Evolutionary conservation across 2,797 vertebrate species (phyloP), one percentile per base, ranked within the genome.

Genomic region (Amniataba percoides): DNA sequence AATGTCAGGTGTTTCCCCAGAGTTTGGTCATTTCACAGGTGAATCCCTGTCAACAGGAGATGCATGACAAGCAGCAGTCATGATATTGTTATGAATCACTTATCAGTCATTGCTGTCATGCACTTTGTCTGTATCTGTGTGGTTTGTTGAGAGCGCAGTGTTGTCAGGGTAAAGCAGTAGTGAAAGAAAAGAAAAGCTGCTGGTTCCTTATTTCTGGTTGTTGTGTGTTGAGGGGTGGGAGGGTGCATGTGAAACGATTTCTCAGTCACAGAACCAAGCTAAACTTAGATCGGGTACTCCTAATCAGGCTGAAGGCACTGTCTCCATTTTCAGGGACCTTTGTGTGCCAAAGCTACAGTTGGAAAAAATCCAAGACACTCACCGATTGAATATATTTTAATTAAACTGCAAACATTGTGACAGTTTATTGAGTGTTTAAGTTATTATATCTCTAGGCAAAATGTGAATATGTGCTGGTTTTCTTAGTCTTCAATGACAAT

Each of bases 211-310:
- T 80, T 80, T 52, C 5, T 18, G 27, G 27, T 31, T 5, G 3
- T 31, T 31, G 27, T n/a, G n/a, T n/a, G n/a, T n/a, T n/a, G n/a
- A n/a, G n/a, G 1, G 27, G 27, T 31, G 1, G 1, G 56, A 27
- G n/a, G 59, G 25, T 18, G n/a, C 51, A 64, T 80, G 77, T 84
- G 82, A 83, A 81, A 53, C 40, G 49, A 36, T 63, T 82, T 52
- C 31, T 45, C 51, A 11, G 21, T 77, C 61, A 76, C 55, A 82
- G 64, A 76, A 77, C 15, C 0, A 1, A 45, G 83, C 84, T 87
- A 86, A 92, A 89, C 76, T 68, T 89, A 85, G 78, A 78, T 4
- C 18, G 42, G 71, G 39, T 81, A 59, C 62, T 84, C 72, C 70
- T 76, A 19, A 86, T 82, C 48, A 57, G 77, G 46, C 66, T 70